Evolutionary conservation across 2,113 vertebrate species (phyloP), one percentile per base, ranked within the genome.

Genomic region (Chionis minor): DNA sequence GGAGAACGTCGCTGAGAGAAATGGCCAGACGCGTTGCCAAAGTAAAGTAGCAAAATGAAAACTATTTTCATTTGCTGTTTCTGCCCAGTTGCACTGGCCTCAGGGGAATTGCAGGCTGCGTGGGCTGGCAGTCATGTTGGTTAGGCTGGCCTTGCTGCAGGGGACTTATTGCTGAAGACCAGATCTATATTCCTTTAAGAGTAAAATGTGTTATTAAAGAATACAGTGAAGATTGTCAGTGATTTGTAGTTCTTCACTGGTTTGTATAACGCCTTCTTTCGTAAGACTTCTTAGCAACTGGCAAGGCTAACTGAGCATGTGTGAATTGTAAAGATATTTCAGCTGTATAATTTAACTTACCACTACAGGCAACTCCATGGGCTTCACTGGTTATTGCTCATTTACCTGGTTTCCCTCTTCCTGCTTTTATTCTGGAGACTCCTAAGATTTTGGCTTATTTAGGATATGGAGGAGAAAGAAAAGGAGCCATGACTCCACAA

Each of bases 281-380:
- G 15, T 22, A 35, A 62, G 28, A 12, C 11, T 19, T 12, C 26
- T 63, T 35, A 33, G 71, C 32, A 27, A 28, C 35, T 32, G 35
- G 10, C 12, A n/a, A 61, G 61, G n/a, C 30, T 73, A 32, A 45
- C 35, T 26, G 42, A 63, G 55, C 4, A 4, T 16, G 21, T 49
- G 62, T 30, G 62, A 63, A 33, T 14, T 58, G 40, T 72, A 32
- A 58, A 69, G 78, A 8, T 15, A 8, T 20, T 82, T 67, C 32
- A 45, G 28, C 19, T 27, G 18, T 33, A 3, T 22, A 12, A 23
- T 47, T n/a, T 47, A 23, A 58, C 5, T 6, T 22, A 9, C 38
- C 3, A 2, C 9, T 67, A 4, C 8, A 12, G 38, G 26, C 14
- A 45, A 6, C n/a, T 71, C 52, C 8, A 1, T 33, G 59, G n/a